Base-by-base conservation (phyloP, 2,888 invertebrate species). In the Hyposoter didymator region DNA sequence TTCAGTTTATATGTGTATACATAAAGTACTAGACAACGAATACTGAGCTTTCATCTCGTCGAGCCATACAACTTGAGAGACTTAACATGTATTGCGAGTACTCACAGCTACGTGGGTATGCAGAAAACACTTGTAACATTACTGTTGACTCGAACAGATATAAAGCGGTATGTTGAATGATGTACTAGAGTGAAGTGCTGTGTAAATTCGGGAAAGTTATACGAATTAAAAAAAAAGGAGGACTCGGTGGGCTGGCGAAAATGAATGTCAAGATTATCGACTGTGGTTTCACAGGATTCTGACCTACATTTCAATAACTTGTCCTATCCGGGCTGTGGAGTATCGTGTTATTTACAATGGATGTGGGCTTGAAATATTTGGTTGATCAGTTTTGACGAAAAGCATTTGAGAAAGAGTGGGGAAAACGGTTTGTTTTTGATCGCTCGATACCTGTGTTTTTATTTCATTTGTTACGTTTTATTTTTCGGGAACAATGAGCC, bases 21-120 rank as follows among this genome's bases (percentile, higher is more conserved):
- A 62, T 69, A 64, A 67, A 45, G 43, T 19, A 59, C 47, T 47
- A 47, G 49, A 70, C 62, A 49, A 55, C 55, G 76, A 80, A 70
- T 45, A 59, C 55, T 14, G 70, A 82, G 82, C 75, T 85, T 82
- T 85, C 85, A 79, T 82, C 69, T 75, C 49, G 32, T 69, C 43
- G 14, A 39, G 66, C 12, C 43, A 47, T 32, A 69, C 69, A 47
- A 39, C 67, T 69, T 17, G n/a, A 66, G 69, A 28, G 69, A 47
- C 47, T 47, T 12, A 47, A 47, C 28, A 14, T 28, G 28, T 22
- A 47, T 69, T 47, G 69, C 45, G 12, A 69, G 32, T 69, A 69
- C 28, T 69, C 69, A 3, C 28, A 47, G 45, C 14, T 47, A 69
- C 28, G 47, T 28, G 28, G 28, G 28, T 47, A 47, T 28, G 47